Evolutionary conservation across 2,113 vertebrate genomes (phyloP).

Genomic region (Scortum barcoo): DNA sequence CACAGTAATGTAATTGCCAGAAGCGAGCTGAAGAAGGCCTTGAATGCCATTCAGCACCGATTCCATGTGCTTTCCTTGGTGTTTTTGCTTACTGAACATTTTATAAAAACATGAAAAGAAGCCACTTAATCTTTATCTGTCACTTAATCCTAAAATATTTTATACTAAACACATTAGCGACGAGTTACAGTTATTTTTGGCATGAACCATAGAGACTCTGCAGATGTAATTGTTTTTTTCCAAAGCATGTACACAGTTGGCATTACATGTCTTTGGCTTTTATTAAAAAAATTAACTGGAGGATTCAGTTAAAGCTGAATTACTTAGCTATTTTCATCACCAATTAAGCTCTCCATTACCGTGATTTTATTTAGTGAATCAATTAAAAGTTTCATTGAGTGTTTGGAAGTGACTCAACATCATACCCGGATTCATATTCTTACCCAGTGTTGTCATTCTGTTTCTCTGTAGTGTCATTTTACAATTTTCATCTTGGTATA

Average conservation of each 20-base stretch:
- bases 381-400: not conserved
- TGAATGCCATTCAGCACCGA: not conserved
- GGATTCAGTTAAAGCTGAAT: not conserved
- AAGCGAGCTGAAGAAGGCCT: not conserved
- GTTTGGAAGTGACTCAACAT: not conserved
- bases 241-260: too few relatives aligned
- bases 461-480: not conserved
- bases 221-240: not conserved
- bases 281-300: not conserved
- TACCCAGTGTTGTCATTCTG: not conserved
- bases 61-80: not conserved
- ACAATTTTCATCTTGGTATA: not conserved
- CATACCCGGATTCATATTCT: not conserved
- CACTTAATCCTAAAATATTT: not conserved
- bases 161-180: not conserved
- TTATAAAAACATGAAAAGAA: not conserved
- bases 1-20: constrained; percentile 43
- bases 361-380: not conserved
- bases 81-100: not conserved
- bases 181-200: not conserved
- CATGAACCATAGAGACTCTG: not conserved
- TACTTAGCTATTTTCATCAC: not conserved
- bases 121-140: not conserved
- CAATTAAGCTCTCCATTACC: not conserved
- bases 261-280: not conserved